These are phyloP conservation scores for Xylocampa areola DNA, from an alignment of 2,888 invertebrate species.

Conservation along the genomic window DNA sequence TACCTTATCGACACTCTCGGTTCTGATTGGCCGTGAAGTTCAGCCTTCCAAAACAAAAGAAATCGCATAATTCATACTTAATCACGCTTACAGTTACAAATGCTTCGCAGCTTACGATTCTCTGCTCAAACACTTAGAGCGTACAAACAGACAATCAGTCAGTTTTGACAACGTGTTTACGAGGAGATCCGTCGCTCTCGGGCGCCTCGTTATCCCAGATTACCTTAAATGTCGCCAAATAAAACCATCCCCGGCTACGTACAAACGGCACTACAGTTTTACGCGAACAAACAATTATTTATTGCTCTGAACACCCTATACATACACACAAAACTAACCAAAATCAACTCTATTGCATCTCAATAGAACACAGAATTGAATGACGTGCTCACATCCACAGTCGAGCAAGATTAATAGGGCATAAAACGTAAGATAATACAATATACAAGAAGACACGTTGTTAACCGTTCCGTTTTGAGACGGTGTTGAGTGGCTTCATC, in stretches of 20 bases:
- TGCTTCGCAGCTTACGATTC: constrained; percentile 43
- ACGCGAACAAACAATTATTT: constrained; percentile 89
- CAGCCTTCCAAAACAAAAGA: constrained; percentile 19
- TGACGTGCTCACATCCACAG: constrained; percentile 65
- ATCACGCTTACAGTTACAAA: constrained; percentile 55
- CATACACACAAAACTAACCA: constrained; percentile 55
- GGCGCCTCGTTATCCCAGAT: constrained; percentile 80
- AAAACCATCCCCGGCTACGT: constrained; percentile 74
- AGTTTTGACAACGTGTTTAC: constrained; percentile 70
- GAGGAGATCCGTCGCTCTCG: constrained; percentile 61
- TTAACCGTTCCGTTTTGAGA: constrained; percentile 89
- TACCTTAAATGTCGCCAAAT: constrained; percentile 80
- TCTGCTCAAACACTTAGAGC: constrained; percentile 56
- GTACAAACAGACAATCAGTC: constrained; percentile 61
- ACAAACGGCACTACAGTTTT: constrained; percentile 85
- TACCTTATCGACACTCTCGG: no score
- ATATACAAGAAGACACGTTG: constrained; percentile 92
- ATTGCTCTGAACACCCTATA: constrained; percentile 81
- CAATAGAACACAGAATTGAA: constrained; percentile 67
- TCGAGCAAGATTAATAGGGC: constrained; percentile 88
- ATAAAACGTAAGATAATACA: constrained; percentile 90
- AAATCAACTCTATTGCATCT: constrained; percentile 65
- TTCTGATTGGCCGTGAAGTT: no score
- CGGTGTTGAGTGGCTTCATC: constrained; percentile 73
- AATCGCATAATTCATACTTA: constrained; percentile 36